Evolutionary conservation across 2,113 vertebrate species (phyloP).

Genomic region (Atrichornis clamosus): DNA sequence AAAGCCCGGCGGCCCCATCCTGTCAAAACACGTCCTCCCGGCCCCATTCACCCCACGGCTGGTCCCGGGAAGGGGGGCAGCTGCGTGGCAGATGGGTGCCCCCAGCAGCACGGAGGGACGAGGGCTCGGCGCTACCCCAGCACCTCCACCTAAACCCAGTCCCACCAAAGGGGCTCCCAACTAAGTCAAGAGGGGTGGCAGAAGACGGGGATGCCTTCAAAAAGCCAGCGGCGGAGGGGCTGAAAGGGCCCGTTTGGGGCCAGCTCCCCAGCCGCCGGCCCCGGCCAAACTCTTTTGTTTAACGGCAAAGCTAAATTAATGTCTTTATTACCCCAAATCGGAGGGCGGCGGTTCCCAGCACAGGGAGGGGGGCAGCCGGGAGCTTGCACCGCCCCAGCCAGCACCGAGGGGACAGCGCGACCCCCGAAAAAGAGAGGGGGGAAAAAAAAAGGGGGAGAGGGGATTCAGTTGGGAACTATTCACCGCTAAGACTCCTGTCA

Average conservation of each 20-base stretch:
- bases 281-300: slow-evolving; percentile 58
- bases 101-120: background rate
- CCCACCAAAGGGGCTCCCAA: slow-evolving; percentile 74
- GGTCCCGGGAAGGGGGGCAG: background rate
- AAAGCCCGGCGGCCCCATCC: slow-evolving; percentile 59
- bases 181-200: slow-evolving; percentile 67
- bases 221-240: slow-evolving; percentile 68
- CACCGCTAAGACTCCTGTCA: slow-evolving; percentile 87
- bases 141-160: slow-evolving; percentile 70
- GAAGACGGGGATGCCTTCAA: slow-evolving; percentile 67
- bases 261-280: slow-evolving; percentile 9
- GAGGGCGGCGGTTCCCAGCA: slow-evolving; percentile 22
- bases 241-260: slow-evolving; percentile 57
- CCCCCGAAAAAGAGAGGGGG: slow-evolving; percentile 13
- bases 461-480: slow-evolving; percentile 85
- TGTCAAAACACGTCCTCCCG: slow-evolving; percentile 66
- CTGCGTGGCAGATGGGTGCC: slow-evolving; percentile 63
- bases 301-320: slow-evolving; percentile 58
- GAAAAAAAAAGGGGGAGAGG: fast-evolving
- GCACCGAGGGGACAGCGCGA: slow-evolving; percentile 37
- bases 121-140: slow-evolving; percentile 59
- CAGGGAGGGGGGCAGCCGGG: background rate
- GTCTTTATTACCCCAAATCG: slow-evolving; percentile 68
- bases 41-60: slow-evolving; percentile 12
- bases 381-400: background rate